Evolutionary conservation across 2,888 invertebrate species (phyloP).

Genomic region (Esperia sulphurella): DNA sequence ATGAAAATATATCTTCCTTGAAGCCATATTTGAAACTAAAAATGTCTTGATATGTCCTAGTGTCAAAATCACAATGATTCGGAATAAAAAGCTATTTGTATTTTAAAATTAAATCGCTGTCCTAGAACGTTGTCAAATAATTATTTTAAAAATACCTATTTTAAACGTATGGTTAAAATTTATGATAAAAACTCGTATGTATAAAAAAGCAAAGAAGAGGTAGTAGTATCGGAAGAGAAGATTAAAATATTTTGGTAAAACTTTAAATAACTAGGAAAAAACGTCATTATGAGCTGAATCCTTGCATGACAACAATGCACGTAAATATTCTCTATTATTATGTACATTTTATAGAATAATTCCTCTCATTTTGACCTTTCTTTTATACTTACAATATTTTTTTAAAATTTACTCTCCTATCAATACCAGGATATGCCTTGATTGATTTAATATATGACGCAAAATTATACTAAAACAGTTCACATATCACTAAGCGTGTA

Average conservation of each 20-base stretch:
- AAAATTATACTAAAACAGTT: conserved; percentile 17
- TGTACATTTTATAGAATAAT: conserved; percentile 71
- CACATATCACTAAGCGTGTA: conserved; percentile 35
- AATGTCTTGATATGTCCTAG: conserved; percentile 62
- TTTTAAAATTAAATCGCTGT: conserved; percentile 5
- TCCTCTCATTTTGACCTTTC: conserved; percentile 78
- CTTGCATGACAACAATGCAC: conserved; percentile 42
- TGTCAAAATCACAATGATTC: conserved; percentile 51
- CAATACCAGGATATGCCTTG: conserved; percentile 63
- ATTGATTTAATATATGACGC: conserved; percentile 28
- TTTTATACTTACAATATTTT: conserved; percentile 61
- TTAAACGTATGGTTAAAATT: conserved; percentile 7
- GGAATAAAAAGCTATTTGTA: conserved; percentile 14
- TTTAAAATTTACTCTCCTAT: conserved; percentile 44
- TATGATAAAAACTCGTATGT: conserved; percentile 2
- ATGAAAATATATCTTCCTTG: conserved; percentile 59
- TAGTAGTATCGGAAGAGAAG: conserved; percentile 32
- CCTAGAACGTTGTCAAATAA: not conserved
- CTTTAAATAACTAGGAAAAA: conserved; percentile 12
- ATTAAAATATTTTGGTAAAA: conserved; percentile 17
- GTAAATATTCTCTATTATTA: conserved; percentile 45
- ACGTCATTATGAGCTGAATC: conserved; percentile 28
- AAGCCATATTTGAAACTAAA: conserved; percentile 38
- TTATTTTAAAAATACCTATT: conserved; percentile 1
- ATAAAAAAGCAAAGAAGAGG: conserved; percentile 27